Percentiles rank a stretch among this genome's conserved stretches.
phyloP scores from a whole-genome alignment of 2,797 vertebrate species.

The Rhynchonycteris naso region DNA sequence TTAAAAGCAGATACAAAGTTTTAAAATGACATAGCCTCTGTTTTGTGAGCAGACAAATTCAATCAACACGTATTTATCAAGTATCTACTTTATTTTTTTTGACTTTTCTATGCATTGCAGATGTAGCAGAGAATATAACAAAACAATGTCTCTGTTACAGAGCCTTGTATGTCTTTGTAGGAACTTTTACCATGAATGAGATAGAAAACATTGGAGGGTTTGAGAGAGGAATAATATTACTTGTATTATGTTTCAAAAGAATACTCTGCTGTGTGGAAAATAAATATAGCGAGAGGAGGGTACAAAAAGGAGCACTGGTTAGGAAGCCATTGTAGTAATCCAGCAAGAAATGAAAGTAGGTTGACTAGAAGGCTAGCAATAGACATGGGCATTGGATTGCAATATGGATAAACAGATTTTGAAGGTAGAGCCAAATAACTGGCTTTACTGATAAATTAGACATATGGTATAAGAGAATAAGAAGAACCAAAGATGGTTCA shows the following conservation, averaged over 20 bases:
- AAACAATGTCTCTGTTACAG: neutral
- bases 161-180: neutral
- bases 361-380: neutral
- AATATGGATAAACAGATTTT: neutral
- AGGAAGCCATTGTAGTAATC: neutral
- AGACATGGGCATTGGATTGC: neutral
- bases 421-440: neutral
- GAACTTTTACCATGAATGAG: neutral
- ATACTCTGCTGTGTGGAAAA: neutral
- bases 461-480: neutral
- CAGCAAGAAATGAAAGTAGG: neutral
- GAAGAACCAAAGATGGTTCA: neutral
- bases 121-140: neutral
- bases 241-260: constrained; percentile 25
- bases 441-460: neutral
- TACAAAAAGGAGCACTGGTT: neutral
- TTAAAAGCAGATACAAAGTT: neutral
- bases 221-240: neutral
- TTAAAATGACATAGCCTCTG: neutral
- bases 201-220: neutral
- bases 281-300: neutral
- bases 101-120: neutral
- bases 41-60: neutral
- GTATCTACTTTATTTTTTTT: neutral
- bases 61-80: constrained; percentile 20